Conservation (phyloP, 92 coral and sea anemone genomes). For the Phymanthus crucifer region DNA sequence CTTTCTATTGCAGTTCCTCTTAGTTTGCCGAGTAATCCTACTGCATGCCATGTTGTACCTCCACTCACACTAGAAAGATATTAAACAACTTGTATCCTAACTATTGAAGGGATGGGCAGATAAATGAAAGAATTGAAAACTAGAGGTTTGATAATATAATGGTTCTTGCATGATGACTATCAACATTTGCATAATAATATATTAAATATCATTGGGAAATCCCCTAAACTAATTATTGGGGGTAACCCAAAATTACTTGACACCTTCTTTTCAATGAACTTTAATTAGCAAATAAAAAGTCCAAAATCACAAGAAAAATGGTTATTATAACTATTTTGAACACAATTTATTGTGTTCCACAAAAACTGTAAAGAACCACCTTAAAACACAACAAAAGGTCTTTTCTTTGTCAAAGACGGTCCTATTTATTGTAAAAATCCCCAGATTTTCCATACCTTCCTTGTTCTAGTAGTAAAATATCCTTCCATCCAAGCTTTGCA, state of each 20-base stretch:
- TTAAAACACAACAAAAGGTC: background rate
- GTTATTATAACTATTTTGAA: too few relatives aligned
- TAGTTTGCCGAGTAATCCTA: conserved; percentile 70
- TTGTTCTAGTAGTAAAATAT: conserved; percentile 85
- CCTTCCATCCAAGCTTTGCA: conserved; percentile 88
- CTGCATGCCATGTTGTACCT: conserved; percentile 98
- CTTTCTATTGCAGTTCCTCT: conserved; percentile 67
- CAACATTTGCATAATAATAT: too few relatives aligned
- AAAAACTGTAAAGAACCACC: too few relatives aligned
- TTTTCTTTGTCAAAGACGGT: background rate
- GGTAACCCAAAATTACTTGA: too few relatives aligned
- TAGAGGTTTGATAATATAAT: too few relatives aligned
- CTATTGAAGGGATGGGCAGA: background rate
- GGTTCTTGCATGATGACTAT: too few relatives aligned
- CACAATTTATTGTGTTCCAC: too few relatives aligned
- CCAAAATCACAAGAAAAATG: too few relatives aligned
- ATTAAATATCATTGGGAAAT: too few relatives aligned
- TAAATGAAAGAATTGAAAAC: background rate
- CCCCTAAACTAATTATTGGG: too few relatives aligned
- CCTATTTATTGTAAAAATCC: background rate
- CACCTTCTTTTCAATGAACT: too few relatives aligned
- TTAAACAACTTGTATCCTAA: background rate
- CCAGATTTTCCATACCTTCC: conserved; percentile 66
- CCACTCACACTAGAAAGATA: conserved; percentile 64
- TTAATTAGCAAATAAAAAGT: too few relatives aligned